Conservation (phyloP, 2,888 invertebrate species). For the Teleiodes luculella region DNA sequence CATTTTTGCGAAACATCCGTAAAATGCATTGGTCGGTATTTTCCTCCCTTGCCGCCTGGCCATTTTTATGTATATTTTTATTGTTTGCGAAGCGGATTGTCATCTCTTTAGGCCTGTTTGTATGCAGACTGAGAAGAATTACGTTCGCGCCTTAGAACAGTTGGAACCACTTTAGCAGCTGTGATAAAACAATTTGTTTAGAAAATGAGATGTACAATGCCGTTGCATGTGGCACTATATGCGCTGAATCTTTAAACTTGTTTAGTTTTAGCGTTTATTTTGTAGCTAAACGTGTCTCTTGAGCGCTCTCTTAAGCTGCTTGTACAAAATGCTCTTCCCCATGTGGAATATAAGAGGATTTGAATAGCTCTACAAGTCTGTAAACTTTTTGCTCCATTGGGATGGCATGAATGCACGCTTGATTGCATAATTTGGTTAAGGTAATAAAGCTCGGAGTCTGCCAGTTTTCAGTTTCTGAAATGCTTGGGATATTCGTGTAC, state of each 20-base stretch:
- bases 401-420: conserved; percentile 48
- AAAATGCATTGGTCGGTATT: conserved; percentile 4
- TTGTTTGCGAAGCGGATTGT: conserved; percentile 73
- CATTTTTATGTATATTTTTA: conserved; percentile 75
- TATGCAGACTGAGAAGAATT: conserved; percentile 72
- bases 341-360: conserved; percentile 36
- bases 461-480: conserved; percentile 54
- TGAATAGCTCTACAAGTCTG: neutral
- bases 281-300: conserved; percentile 45
- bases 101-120: conserved; percentile 73
- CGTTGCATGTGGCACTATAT: conserved; percentile 42
- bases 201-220: conserved; percentile 58
- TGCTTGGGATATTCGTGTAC: conserved; percentile 30
- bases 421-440: conserved; percentile 64
- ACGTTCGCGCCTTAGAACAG: conserved; percentile 61
- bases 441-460: conserved; percentile 43
- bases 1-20: conserved; percentile 30
- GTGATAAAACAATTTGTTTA: conserved; percentile 74
- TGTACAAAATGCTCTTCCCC: conserved; percentile 47
- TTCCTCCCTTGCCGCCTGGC: conserved; percentile 53
- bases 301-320: conserved; percentile 39
- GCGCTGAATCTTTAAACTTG: conserved; percentile 50
- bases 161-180: conserved; percentile 61
- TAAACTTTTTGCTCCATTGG: conserved; percentile 33
- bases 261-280: conserved; percentile 51